Percentiles rank a stretch among this genome's conserved stretches.
Conservation (phyloP, 2,888 invertebrate genomes). For the Melieria omissa region DNA sequence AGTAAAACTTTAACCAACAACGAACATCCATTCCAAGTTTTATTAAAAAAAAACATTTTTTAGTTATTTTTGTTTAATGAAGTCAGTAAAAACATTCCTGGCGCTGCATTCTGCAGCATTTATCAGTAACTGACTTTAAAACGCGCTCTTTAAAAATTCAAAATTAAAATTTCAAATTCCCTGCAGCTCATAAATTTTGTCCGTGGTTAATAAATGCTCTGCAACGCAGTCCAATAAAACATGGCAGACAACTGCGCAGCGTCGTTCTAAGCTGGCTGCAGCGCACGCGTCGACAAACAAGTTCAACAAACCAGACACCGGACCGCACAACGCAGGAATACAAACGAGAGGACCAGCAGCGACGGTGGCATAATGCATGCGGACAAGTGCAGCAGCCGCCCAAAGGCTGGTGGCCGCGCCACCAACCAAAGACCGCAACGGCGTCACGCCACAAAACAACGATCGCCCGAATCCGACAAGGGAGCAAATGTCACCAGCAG, state of each 20-base stretch:
- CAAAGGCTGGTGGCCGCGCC: neutral
- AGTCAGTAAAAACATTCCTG: no score
- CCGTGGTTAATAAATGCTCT: neutral
- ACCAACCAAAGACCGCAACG: neutral
- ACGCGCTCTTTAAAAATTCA: no score
- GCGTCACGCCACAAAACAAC: neutral
- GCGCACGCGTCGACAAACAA: neutral
- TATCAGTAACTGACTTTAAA: no score
- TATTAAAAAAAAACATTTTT: no score
- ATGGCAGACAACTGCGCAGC: neutral
- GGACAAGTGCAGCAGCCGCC: constrained; percentile 18
- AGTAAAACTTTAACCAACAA: no score
- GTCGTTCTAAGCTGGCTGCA: neutral
- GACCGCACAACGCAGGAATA: constrained; percentile 10
- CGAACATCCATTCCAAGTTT: no score
- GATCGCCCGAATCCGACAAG: neutral
- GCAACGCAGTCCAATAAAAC: neutral
- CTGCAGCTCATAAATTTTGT: no score
- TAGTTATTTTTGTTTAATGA: no score
- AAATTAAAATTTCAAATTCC: neutral
- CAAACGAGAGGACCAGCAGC: constrained; percentile 11
- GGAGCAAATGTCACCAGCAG: constrained; percentile 23
- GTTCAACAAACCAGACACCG: constrained; percentile 39
- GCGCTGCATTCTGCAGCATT: no score
- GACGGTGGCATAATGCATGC: constrained; percentile 16